Base-by-base conservation (phyloP, 2,888 invertebrate genomes). In the Gonocerus acuteangulatus region DNA sequence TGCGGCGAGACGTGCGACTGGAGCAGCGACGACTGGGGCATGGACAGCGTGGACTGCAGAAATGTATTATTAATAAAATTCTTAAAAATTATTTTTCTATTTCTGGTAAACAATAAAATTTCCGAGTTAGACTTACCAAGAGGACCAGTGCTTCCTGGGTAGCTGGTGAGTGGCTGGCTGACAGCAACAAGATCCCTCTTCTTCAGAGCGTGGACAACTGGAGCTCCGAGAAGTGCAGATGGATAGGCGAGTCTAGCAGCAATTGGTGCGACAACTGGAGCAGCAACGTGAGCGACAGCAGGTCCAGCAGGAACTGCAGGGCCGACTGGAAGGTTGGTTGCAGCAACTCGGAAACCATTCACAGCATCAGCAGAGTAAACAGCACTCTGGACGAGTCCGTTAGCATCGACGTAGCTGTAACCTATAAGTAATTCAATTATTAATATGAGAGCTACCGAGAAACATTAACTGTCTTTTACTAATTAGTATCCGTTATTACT, bases 341-440 rank as follows among this genome's bases (percentile, higher is more conserved):
- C 84, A n/a, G 81, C 75, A 11, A 83, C 83, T 71, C 83, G 77
- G 73, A 84, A 84, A 47, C 84, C 84, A n/a, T 39, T 39, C 49
- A 76, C 74, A 36, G 75, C 74, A 74, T 84, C 84, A 3, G 84
- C 79, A 22, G 81, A 75, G 70, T 84, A 84, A 62, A 80, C 78
- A 21, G 84, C 82, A 42, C 80, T 81, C 71, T 84, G 84, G n/a
- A 83, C 72, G 62, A 80, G 74, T 1, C 84, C 84, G 69, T 82
- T 69, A n/a, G 81, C 82, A 71, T 86, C 85, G 60, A 85, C 78
- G 71, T 84, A 85, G 45, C 83, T 82, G 71, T 85, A 85, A 45
- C 81, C 81, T 48, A 22, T 4, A 49, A 39, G 39, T 39, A 4
- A 13, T 39, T 9, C 7, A 15, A 6, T 39, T 39, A 39, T 6